Percentiles rank a stretch among this genome's conserved stretches.
phyloP scores from a whole-genome alignment of 2,797 vertebrate species.

The Peromyscus nudipes region DNA sequence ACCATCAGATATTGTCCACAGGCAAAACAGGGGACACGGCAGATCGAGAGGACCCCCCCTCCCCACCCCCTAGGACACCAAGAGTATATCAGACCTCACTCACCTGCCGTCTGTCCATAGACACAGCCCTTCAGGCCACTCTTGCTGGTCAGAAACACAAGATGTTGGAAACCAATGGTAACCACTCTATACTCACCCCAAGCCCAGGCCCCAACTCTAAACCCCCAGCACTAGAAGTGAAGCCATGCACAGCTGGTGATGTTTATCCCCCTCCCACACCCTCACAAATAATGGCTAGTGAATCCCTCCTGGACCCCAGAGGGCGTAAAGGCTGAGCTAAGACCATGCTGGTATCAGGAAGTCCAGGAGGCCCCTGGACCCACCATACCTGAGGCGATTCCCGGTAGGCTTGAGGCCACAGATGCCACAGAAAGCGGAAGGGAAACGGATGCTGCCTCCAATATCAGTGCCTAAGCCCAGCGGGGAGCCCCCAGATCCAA shows the following conservation, averaged over 20 bases:
- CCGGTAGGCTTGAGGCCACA: constrained; percentile 89
- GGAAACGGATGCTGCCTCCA: constrained; percentile 90
- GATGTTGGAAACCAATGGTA: neutral
- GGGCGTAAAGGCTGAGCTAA: neutral
- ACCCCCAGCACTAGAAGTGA: neutral
- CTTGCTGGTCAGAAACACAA: constrained; percentile 87
- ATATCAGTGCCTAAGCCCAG: constrained; percentile 90
- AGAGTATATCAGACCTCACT: constrained; percentile 86
- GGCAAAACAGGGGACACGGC: neutral
- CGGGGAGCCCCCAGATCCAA: constrained; percentile 88
- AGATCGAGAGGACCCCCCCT: neutral
- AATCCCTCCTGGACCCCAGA: neutral
- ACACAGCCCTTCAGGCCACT: constrained; percentile 86
- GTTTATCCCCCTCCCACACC: neutral
- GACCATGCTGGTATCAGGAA: neutral
- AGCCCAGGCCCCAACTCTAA: neutral
- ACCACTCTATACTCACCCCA: neutral
- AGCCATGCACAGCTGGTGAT: neutral
- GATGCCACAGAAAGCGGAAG: constrained; percentile 90
- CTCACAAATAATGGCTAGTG: neutral
- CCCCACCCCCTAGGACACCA: neutral
- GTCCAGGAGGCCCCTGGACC: neutral
- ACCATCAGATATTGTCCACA: neutral
- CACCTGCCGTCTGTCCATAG: constrained; percentile 93
- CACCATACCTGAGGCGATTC: constrained; percentile 88